A percentile compares a stretch with the other conserved stretches of the same genome.
Conservation (phyloP, 53 echinoderm and acorn worm species). For the Echinarachnius parma region DNA sequence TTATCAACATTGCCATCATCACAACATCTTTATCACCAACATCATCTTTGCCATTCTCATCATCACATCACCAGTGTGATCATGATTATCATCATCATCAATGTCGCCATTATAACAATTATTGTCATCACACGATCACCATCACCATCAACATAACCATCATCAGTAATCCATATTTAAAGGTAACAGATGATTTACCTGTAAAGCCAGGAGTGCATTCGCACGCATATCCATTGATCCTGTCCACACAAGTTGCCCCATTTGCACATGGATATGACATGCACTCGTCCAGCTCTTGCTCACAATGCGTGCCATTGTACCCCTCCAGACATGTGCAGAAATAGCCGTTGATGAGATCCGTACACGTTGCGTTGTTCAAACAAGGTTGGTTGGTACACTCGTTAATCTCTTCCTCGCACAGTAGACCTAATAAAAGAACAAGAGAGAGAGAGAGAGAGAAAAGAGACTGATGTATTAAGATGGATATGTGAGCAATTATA, state of each 20-base stretch:
- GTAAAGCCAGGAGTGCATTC: slow-evolving; percentile 42
- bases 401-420: slow-evolving; percentile 52
- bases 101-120: too few relatives aligned
- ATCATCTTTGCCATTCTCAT: too few relatives aligned
- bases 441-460: too few relatives aligned
- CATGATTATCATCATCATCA: too few relatives aligned
- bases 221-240: slow-evolving; percentile 50
- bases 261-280: slow-evolving; percentile 44
- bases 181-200: slow-evolving; percentile 31
- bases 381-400: slow-evolving; percentile 67
- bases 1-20: too few relatives aligned
- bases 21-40: too few relatives aligned
- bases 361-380: slow-evolving; percentile 63
- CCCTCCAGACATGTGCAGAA: slow-evolving; percentile 61
- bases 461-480: too few relatives aligned
- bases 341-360: slow-evolving; percentile 48
- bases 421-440: slow-evolving; percentile 34
- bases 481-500: too few relatives aligned
- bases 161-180: too few relatives aligned
- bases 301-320: slow-evolving; percentile 63
- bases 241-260: slow-evolving; percentile 41
- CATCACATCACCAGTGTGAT: too few relatives aligned
- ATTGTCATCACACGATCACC: too few relatives aligned
- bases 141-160: too few relatives aligned
- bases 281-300: slow-evolving; percentile 42